A percentile compares a stretch with the other conserved stretches of the same genome.
Evolutionary conservation across 2,113 vertebrate species (phyloP).

Genomic region (Todiramphus chloris): DNA sequence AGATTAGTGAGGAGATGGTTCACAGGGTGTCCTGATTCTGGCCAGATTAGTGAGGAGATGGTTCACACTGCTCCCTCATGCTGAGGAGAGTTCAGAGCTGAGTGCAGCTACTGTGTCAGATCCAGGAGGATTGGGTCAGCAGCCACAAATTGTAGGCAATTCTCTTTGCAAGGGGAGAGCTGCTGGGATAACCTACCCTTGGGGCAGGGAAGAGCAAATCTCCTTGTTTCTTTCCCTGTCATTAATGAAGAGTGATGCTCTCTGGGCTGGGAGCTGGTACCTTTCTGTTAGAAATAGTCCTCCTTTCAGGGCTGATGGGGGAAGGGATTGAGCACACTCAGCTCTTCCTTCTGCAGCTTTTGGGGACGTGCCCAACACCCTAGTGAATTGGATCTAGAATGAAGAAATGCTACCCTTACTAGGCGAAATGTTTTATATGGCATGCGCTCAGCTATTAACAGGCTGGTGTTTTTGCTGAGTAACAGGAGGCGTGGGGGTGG

Average conservation of each 20-base stretch:
- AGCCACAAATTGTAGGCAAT: not conserved
- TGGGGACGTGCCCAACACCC: not conserved
- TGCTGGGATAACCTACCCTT: not conserved
- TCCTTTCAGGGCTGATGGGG: not conserved
- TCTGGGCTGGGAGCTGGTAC: not conserved
- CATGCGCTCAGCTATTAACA: not conserved
- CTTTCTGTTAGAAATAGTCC: not conserved
- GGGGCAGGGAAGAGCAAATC: not conserved
- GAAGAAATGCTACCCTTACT: not conserved
- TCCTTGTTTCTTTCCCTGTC: not conserved
- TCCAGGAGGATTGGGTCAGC: not conserved
- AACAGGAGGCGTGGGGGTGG: not conserved
- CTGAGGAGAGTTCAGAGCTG: not conserved
- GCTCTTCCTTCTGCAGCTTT: not conserved
- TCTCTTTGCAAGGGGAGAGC: not conserved
- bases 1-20: not conserved
- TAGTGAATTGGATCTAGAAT: not conserved
- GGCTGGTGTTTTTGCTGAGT: slow-evolving; percentile 1
- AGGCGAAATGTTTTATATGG: not conserved
- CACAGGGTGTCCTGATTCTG: not conserved
- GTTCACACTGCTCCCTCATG: not conserved
- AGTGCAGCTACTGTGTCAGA: not conserved
- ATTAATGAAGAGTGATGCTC: not conserved
- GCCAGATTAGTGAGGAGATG: not conserved
- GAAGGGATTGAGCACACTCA: not conserved